Percentiles rank a stretch among this genome's conserved stretches.
Evolutionary conservation across 2,797 vertebrate species (phyloP).

Genomic region (Leucoraja ocellata): DNA sequence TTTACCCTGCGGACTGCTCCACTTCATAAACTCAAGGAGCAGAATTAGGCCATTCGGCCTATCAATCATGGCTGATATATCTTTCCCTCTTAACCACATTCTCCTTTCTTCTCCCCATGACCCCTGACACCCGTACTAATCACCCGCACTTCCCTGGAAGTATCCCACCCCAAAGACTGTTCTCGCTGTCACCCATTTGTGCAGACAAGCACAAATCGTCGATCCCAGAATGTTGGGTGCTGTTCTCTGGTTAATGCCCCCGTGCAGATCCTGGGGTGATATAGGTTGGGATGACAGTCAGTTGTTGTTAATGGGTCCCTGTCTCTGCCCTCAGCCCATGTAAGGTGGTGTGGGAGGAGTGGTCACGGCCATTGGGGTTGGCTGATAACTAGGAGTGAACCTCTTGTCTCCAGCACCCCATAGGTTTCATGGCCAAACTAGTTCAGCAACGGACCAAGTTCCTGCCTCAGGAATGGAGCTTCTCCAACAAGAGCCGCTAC

Average conservation of each 20-base stretch:
- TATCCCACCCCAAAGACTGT: neutral
- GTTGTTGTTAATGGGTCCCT: neutral
- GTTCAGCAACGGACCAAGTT: slow-evolving; percentile 57
- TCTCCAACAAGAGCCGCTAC: slow-evolving; percentile 54
- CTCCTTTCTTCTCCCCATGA: too few relatives aligned
- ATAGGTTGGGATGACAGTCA: neutral
- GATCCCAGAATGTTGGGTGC: neutral
- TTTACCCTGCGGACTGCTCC: too few relatives aligned
- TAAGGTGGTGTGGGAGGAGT: too few relatives aligned
- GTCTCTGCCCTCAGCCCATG: neutral
- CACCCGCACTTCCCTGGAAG: too few relatives aligned
- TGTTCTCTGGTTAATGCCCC: neutral
- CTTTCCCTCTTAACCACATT: too few relatives aligned
- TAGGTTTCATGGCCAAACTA: slow-evolving; percentile 60
- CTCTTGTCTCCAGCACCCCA: neutral
- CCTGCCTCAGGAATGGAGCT: slow-evolving; percentile 61
- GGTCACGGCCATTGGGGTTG: neutral
- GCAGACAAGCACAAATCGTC: neutral
- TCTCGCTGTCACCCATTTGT: neutral
- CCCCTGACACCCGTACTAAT: too few relatives aligned
- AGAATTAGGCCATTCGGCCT: too few relatives aligned
- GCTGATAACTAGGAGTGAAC: neutral
- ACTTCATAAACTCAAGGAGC: too few relatives aligned
- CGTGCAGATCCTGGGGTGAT: neutral
- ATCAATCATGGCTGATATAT: too few relatives aligned